Conservation (phyloP, 1,140 invertebrate genomes). For the Heliconius himera region DNA sequence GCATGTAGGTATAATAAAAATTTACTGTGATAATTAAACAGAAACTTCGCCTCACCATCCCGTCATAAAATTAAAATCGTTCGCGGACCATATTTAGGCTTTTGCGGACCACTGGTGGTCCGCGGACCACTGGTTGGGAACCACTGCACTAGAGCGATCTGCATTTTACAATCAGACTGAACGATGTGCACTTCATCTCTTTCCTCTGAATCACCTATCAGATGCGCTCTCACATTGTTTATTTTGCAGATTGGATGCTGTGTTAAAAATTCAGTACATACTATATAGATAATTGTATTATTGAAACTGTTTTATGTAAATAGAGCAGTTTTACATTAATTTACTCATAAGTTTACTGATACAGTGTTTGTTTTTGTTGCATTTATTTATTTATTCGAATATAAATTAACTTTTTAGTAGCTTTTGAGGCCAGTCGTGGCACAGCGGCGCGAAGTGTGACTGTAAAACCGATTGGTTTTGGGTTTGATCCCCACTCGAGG, state of each 20-base stretch:
- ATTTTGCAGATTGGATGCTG: slow-evolving; percentile 46
- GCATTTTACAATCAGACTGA: slow-evolving; percentile 63
- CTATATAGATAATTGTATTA: background rate
- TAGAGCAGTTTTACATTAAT: background rate
- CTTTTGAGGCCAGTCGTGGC: too few species aligned
- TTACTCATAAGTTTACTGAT: background rate
- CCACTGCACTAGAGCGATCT: slow-evolving; percentile 65
- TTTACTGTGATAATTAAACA: too few species aligned
- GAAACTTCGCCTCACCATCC: too few species aligned
- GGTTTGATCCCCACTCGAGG: too few species aligned
- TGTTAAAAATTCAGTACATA: slow-evolving; percentile 36
- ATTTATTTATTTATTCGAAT: background rate
- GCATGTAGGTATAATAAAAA: too few species aligned
- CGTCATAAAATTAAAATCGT: too few species aligned
- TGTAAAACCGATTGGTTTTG: too few species aligned
- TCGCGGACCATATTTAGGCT: too few species aligned
- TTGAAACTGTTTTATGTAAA: background rate
- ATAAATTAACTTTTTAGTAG: background rate
- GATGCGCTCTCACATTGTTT: slow-evolving; percentile 50
- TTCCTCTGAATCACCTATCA: slow-evolving; percentile 52
- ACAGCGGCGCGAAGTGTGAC: too few species aligned
- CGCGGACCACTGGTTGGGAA: too few species aligned
- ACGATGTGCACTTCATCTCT: slow-evolving; percentile 57
- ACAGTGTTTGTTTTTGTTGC: background rate
- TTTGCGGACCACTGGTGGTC: too few species aligned